These are phyloP conservation scores for Macrobrachium rosenbergii DNA, from an alignment of 1,140 invertebrate species.

Conservation along the genomic window DNA sequence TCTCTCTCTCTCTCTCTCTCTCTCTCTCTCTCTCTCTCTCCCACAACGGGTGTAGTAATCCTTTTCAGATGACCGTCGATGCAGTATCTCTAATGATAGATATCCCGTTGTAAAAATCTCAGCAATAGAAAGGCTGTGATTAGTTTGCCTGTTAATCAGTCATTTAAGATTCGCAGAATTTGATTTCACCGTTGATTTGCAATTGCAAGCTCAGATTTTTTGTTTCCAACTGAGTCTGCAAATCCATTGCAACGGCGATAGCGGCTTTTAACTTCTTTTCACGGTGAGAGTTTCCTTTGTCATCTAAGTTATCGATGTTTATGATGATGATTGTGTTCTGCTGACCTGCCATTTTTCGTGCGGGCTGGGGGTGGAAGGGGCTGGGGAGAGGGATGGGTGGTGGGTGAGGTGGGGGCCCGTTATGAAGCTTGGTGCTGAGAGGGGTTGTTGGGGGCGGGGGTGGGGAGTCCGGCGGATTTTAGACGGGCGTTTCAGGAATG, in stretches of 20 bases:
- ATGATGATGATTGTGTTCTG: conserved; percentile 10
- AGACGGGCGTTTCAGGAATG: neutral
- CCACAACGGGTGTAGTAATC: neutral
- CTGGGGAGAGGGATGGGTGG: neutral
- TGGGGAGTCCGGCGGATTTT: neutral
- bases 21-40: neutral
- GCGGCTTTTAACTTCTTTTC: no score
- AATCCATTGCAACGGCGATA: no score
- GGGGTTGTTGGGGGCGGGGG: neutral
- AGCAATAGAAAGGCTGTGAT: no score
- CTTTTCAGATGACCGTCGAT: neutral
- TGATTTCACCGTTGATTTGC: no score
- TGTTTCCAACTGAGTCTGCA: no score
- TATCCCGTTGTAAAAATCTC: no score
- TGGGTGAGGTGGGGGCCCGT: neutral
- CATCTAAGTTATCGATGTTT: no score
- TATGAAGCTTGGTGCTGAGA: neutral
- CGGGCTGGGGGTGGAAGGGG: neutral
- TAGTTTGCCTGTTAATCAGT: no score
- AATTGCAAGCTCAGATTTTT: no score
- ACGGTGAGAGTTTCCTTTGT: no score
- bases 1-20: neutral
- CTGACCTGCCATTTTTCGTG: neutral
- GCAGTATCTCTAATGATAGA: no score
- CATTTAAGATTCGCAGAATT: no score